Evolutionary conservation across 2,888 invertebrate species (phyloP).

Genomic region (Agrotis ipsilon): DNA sequence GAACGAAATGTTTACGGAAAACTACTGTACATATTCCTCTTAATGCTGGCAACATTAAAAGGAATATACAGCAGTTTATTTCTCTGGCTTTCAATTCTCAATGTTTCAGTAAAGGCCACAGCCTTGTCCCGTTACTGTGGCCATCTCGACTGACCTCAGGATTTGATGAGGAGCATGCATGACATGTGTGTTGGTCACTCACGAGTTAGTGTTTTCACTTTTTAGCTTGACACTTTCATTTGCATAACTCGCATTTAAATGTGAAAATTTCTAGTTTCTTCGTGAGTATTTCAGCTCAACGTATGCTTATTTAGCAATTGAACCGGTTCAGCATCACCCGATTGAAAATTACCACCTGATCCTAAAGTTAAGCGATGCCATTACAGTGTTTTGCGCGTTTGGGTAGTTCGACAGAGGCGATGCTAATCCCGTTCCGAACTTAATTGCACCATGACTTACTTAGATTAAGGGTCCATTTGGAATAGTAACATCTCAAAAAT

Average conservation of each 20-base stretch:
- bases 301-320: no score
- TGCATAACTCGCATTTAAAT: neutral
- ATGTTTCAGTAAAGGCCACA: conserved; percentile 6
- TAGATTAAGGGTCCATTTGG: neutral
- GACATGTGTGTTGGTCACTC: neutral
- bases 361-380: no score
- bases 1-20: neutral
- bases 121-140: conserved; percentile 29
- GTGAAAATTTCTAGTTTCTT: neutral
- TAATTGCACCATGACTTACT: no score
- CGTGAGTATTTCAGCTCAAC: neutral
- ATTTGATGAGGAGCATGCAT: neutral
- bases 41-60: no score
- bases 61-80: neutral
- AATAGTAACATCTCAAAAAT: conserved; percentile 1
- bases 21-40: neutral
- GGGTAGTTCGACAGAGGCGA: no score
- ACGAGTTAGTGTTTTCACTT: neutral
- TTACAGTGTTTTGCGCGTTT: no score
- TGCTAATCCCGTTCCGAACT: no score
- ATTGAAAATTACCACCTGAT: no score
- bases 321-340: no score
- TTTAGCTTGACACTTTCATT: neutral
- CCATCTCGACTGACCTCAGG: conserved; percentile 25
- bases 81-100: conserved; percentile 1